Percentiles rank a stretch among this genome's conserved stretches.
Evolutionary conservation across 1,140 invertebrate genomes (phyloP).

Genomic region (Mamestra configurata): DNA sequence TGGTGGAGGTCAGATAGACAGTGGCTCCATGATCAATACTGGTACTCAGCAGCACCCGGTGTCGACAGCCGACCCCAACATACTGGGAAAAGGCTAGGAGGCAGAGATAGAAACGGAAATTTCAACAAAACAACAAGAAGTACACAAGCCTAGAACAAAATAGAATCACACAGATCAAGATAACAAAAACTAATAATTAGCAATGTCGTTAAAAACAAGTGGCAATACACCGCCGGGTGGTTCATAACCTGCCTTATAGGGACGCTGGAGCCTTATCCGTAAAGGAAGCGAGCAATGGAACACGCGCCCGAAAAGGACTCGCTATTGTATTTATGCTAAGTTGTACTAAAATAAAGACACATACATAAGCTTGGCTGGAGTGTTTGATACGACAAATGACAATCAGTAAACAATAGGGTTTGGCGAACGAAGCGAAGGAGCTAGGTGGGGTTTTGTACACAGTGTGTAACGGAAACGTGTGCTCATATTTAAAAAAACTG

Average conservation of each 20-base stretch:
- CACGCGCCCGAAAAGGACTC: slow-evolving; percentile 57
- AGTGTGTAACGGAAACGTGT: background rate
- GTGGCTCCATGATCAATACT: too few relatives aligned
- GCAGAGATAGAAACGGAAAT: too few relatives aligned
- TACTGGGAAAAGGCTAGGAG: too few relatives aligned
- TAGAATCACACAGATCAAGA: slow-evolving; percentile 25
- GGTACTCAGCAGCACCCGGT: too few relatives aligned
- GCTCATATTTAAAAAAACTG: too few relatives aligned
- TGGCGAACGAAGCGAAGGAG: slow-evolving; percentile 24
- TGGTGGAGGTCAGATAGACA: too few relatives aligned
- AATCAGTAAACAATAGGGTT: slow-evolving; percentile 9
- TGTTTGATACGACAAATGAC: background rate
- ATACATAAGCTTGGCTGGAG: slow-evolving; percentile 26
- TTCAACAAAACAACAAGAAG: too few relatives aligned
- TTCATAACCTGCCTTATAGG: slow-evolving; percentile 56
- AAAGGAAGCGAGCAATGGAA: slow-evolving; percentile 66
- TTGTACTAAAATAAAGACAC: slow-evolving; percentile 45
- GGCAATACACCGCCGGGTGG: slow-evolving; percentile 55
- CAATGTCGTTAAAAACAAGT: slow-evolving; percentile 54
- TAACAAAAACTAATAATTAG: slow-evolving; percentile 34
- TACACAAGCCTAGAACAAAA: background rate
- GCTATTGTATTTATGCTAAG: slow-evolving; percentile 65
- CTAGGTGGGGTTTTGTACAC: background rate
- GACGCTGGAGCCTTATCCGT: slow-evolving; percentile 54
- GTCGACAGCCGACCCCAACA: too few relatives aligned